phyloP scores from a whole-genome alignment of 2,113 vertebrate species.

The Myodes glareolus region DNA sequence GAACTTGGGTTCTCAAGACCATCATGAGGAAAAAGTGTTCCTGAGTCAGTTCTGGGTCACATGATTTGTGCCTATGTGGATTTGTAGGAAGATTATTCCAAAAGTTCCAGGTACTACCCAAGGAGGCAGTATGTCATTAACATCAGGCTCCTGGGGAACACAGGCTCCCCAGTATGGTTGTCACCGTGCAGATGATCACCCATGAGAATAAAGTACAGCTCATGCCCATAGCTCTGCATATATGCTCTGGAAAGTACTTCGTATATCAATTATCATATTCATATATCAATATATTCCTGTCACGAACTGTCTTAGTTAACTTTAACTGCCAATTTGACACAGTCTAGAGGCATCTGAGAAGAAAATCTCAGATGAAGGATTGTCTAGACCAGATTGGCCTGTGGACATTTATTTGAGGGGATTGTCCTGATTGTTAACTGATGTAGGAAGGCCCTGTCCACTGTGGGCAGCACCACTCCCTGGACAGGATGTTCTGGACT shows the following conservation, averaged over 20 bases:
- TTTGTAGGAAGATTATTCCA: background rate
- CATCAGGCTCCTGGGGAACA: background rate
- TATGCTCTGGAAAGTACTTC: background rate
- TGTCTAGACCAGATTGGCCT: background rate
- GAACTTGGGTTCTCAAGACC: background rate
- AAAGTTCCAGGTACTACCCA: background rate
- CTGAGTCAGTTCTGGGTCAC: background rate
- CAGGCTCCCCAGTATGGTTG: background rate
- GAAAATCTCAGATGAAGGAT: background rate
- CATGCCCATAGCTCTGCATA: too few relatives aligned
- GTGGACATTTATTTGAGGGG: background rate
- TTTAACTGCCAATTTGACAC: background rate
- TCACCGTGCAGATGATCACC: background rate
- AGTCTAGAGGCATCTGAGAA: background rate
- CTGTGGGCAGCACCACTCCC: background rate
- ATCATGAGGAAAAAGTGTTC: background rate
- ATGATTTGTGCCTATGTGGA: background rate
- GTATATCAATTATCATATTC: background rate
- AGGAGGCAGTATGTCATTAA: background rate
- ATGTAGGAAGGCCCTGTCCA: background rate
- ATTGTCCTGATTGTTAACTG: background rate
- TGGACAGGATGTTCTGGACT: background rate
- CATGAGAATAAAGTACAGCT: background rate
- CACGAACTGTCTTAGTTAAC: background rate
- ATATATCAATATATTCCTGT: background rate